Conservation (phyloP, 2,797 vertebrate species). For the Cirrhinus molitorella region DNA sequence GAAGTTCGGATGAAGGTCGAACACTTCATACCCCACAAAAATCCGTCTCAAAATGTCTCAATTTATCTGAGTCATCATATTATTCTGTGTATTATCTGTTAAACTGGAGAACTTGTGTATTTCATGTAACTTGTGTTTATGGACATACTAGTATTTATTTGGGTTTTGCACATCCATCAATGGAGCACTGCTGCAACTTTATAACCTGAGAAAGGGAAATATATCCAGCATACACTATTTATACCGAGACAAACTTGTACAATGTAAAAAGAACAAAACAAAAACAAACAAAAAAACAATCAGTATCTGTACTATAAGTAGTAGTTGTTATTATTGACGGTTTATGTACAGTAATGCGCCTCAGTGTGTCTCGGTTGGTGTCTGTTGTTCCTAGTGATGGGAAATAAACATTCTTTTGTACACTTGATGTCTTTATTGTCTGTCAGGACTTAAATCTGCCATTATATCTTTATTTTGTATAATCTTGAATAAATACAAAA, state of each 20-base stretch:
- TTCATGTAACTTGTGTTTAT: conserved; percentile 11
- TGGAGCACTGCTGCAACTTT: conserved; percentile 29
- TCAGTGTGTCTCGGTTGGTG: conserved; percentile 24
- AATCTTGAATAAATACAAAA: no score
- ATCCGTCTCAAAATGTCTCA: background rate
- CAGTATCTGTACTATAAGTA: conserved; percentile 53
- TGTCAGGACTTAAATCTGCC: background rate
- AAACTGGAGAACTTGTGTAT: conserved; percentile 9
- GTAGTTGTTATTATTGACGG: conserved; percentile 50
- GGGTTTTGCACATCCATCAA: conserved; percentile 27
- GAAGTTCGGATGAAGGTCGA: background rate
- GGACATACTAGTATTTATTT: conserved; percentile 55
- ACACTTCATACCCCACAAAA: background rate
- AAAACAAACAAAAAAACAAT: conserved; percentile 26
- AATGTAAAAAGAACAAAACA: no score
- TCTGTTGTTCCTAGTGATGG: conserved; percentile 58
- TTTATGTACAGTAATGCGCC: conserved; percentile 40
- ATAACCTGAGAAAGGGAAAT: conserved; percentile 33
- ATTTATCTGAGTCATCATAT: background rate
- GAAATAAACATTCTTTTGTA: conserved; percentile 64
- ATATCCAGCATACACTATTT: conserved; percentile 25
- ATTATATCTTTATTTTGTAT: background rate
- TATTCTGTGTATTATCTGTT: background rate
- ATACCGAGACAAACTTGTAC: conserved; percentile 55
- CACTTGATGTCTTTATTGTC: conserved; percentile 26